Evolutionary conservation across 2,797 vertebrate species (phyloP), one percentile per base, ranked within the genome.

Genomic region (Perdix hodgsoniae): DNA sequence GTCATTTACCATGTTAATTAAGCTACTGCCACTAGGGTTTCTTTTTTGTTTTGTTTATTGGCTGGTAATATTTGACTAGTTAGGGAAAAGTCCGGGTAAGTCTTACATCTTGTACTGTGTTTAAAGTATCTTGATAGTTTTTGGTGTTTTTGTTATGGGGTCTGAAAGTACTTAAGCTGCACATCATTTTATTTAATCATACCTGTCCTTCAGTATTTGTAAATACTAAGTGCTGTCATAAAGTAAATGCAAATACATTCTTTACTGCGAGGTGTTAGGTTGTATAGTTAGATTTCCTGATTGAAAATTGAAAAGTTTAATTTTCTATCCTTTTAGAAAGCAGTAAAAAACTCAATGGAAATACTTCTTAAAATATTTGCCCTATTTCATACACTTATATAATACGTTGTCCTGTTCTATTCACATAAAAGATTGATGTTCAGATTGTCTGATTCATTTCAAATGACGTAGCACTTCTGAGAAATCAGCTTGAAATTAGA

Each of bases 81-180:
- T 92, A 90, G 83, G 67, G 47, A 76, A 54, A 22, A 50, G 15
- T 69, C 86, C 90, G 93, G 93, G 94, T 94, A 96, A 95, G 90
- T 94, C 63, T 89, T 72, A 67, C 4, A 17, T 59, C 26, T 33
- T 39, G 14, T 82, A 17, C 17, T 75, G 4, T 45, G 27, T 77
- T 87, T 82, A 24, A 90, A 77, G 26, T 15, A 2, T 73, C 9
- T 65, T 72, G 19, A 33, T 29, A 52, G 16, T 33, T 57, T 57
- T n/a, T 3, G 27, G 4, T 24, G 42, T 17, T 17, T 6, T 49
- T 73, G 18, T 2, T 74, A 52, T 11, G 42, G 14, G 5, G 29
- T 45, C 47, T 14, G 18, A 45, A 78, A 79, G 42, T 33, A 39
- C 23, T 75, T 35, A 6, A 33, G 80, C 24, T 49, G 21, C 17